Percentiles rank a stretch among this genome's conserved stretches.
These are phyloP conservation scores for Hyla sarda DNA, from an alignment of 2,113 vertebrate genomes.

Conservation along the genomic window DNA sequence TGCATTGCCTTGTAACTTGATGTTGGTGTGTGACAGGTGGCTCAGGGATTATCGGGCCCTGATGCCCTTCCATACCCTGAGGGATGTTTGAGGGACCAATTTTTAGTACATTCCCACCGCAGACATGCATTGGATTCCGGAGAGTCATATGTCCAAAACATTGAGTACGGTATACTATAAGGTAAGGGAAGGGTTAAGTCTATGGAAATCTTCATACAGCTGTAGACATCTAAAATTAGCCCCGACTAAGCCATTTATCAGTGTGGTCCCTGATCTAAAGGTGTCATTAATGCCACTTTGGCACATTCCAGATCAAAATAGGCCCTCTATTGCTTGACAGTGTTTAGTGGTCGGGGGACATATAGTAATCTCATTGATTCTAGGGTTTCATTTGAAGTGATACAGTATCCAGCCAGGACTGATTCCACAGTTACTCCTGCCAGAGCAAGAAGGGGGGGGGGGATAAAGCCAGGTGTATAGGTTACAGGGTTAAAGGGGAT, in stretches of 20 bases:
- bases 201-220: not conserved
- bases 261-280: not conserved
- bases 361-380: conserved; percentile 7
- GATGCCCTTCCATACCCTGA: not conserved
- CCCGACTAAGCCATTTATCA: not conserved
- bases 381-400: not conserved
- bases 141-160: conserved; percentile 2
- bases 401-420: not conserved
- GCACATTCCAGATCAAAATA: conserved; percentile 3
- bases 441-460: not conserved
- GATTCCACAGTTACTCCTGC: not conserved
- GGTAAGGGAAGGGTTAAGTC: conserved; percentile 15
- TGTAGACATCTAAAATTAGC: not conserved
- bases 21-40: conserved; percentile 28
- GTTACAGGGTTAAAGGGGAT: not conserved
- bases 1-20: not conserved
- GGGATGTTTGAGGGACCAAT: not conserved
- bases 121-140: not conserved
- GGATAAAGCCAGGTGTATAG: not conserved
- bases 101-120: not conserved
- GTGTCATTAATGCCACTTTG: not conserved
- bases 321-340: not conserved
- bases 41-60: conserved; percentile 14
- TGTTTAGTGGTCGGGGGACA: not conserved
- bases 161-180: not conserved